These are phyloP conservation scores for Tinea semifulvella DNA, from an alignment of 2,888 invertebrate species.

Conservation along the genomic window DNA sequence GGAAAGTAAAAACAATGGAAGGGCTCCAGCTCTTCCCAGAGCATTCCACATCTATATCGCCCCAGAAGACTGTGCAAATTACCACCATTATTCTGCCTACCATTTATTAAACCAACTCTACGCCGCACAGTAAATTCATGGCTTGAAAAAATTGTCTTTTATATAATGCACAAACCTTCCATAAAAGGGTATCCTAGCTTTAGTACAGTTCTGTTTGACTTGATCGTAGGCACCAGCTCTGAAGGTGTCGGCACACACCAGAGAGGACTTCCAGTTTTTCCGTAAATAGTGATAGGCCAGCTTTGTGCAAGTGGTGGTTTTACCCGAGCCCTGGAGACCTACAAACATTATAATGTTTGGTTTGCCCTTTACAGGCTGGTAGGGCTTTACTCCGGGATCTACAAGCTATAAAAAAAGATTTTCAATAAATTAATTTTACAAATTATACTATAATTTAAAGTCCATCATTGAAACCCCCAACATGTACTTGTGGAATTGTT, in stretches of 20 bases:
- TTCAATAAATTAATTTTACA: no score
- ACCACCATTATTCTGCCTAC: neutral
- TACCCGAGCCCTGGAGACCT: slow-evolving; percentile 98
- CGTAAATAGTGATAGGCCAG: slow-evolving; percentile 98
- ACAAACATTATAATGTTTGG: slow-evolving; percentile 99
- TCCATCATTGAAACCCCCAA: no score
- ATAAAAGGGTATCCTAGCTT: slow-evolving; percentile 98
- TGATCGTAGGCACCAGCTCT: slow-evolving; percentile 99
- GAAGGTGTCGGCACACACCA: slow-evolving; percentile 99
- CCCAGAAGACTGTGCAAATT: no score
- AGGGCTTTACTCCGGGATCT: slow-evolving; percentile 97
- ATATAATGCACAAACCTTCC: slow-evolving; percentile 76
- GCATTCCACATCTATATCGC: no score
- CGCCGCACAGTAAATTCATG: neutral
- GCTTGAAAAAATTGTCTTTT: neutral
- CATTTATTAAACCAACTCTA: no score
- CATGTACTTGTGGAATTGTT: no score
- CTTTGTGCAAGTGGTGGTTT: slow-evolving; percentile 99
- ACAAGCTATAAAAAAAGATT: slow-evolving; percentile 86
- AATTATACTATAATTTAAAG: no score
- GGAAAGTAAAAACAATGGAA: no score
- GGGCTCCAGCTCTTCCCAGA: no score
- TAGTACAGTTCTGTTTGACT: slow-evolving; percentile 98
- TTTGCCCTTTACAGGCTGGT: slow-evolving; percentile 93
- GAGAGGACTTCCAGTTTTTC: slow-evolving; percentile 98